Conservation (phyloP, 2,797 vertebrate species). For the Silurus lanzhouensis region DNA sequence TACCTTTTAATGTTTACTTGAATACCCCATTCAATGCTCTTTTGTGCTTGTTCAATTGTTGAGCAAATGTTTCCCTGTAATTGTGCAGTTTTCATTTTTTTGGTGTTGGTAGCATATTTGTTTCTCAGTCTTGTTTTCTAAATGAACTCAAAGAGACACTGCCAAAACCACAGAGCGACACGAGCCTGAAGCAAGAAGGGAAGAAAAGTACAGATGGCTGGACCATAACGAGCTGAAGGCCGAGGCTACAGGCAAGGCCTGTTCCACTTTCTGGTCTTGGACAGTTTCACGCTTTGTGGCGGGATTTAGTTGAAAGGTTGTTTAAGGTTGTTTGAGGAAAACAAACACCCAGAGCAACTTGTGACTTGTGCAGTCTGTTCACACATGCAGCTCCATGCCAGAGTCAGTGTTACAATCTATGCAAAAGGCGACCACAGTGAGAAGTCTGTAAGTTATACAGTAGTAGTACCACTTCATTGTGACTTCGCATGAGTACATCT, state of each 20-base stretch:
- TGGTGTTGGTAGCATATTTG: neutral
- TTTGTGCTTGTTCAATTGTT: neutral
- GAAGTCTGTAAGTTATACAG: neutral
- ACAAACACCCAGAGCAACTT: constrained; percentile 7
- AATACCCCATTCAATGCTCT: no score
- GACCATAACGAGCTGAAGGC: constrained; percentile 40
- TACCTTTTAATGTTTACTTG: neutral
- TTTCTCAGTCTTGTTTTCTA: neutral
- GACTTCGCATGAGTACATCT: neutral
- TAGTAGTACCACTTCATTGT: neutral
- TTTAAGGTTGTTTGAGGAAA: constrained; percentile 34
- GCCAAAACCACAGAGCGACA: constrained; percentile 22
- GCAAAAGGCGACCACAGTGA: neutral
- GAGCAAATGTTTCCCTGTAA: neutral
- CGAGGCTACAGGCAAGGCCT: constrained; percentile 17
- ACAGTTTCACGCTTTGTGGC: constrained; percentile 36
- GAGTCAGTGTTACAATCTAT: constrained; percentile 4
- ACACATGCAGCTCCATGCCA: neutral
- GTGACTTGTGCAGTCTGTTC: constrained; percentile 13
- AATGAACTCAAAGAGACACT: neutral
- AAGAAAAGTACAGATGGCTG: constrained; percentile 53
- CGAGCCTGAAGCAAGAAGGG: neutral
- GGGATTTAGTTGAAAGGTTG: constrained; percentile 40
- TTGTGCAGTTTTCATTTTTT: neutral
- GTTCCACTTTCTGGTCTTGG: constrained; percentile 50